Evolutionary conservation across 2,113 vertebrate species (phyloP), one percentile per base, ranked within the genome.

Genomic region (Corythornis vintsioides): DNA sequence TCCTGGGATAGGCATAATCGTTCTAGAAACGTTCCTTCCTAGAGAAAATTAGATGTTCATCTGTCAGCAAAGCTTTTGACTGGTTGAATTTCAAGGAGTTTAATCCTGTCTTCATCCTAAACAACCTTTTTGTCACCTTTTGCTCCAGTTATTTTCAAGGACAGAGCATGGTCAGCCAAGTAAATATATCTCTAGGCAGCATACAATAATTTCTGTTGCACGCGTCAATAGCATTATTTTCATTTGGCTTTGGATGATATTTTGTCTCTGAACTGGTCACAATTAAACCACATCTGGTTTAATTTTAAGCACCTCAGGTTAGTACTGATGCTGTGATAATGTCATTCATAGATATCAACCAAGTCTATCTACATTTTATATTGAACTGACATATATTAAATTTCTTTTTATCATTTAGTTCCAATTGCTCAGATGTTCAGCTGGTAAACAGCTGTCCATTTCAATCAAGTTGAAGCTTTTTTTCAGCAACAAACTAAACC

Each of bases 11-110:
- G 25, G 8, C 4, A 7, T n/a, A n/a, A 25, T 16, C 86, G 11
- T 10, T 89, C 15, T 74, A n/a, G 43, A 65, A 81, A 65, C 3
- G 9, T 45, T 2, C 3, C 11, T 70, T 95, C 83, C 29, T 43
- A 35, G 10, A 63, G 28, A 77, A 69, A 43, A 7, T 45, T 55
- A 57, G 26, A 76, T 2, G 18, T 45, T 59, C 3, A 45, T 35
- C 0, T 1, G 6, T 25, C 0, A 2, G 7, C 28, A 55, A 64
- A 10, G 21, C 7, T 72, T 88, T 50, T 20, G 9, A 24, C 2
- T 0, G 0, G 9, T 60, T 55, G 11, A 56, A 26, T 8, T 83
- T 69, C 31, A 73, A 79, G 38, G 18, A 64, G 11, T 64, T 72
- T 71, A 60, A 76, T 65, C n/a, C 9, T 28, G 3, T 76, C 31